Evolutionary conservation across 2,888 invertebrate genomes (phyloP).

Genomic region (Ichneumoninae sp.): DNA sequence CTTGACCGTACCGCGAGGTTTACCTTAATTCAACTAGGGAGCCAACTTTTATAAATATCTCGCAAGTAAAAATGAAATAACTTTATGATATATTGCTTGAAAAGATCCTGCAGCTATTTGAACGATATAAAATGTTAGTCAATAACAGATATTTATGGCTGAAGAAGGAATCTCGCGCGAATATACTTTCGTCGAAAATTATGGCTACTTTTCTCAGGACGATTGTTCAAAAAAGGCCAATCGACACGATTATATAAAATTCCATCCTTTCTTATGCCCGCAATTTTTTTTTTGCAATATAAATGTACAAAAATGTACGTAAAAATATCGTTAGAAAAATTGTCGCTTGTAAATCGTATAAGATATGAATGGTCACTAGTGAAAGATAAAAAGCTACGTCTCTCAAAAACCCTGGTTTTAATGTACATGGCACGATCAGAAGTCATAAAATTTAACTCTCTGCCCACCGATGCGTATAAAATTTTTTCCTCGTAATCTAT

Average conservation of each 20-base stretch:
- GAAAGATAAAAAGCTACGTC: constrained; percentile 34
- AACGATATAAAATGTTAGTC: constrained; percentile 23
- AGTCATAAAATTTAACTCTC: constrained; percentile 42
- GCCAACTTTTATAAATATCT: constrained; percentile 22
- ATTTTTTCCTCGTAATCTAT: constrained; percentile 23
- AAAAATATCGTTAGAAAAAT: constrained; percentile 47
- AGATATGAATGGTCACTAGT: constrained; percentile 11
- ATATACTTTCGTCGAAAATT: constrained; percentile 6
- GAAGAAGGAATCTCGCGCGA: constrained; percentile 13
- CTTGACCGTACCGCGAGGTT: neutral
- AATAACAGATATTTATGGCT: constrained; percentile 33
- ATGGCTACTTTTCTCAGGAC: constrained; percentile 32
- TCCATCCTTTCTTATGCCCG: neutral
- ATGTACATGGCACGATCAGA: constrained; percentile 57
- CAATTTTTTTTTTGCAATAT: constrained; percentile 8
- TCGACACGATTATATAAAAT: constrained; percentile 9
- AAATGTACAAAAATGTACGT: constrained; percentile 46
- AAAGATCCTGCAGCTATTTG: constrained; percentile 22
- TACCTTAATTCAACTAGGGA: constrained; percentile 1
- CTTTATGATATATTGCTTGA: constrained; percentile 29
- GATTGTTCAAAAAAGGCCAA: constrained; percentile 9
- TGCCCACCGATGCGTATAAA: constrained; percentile 46
- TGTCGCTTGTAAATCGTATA: constrained; percentile 38
- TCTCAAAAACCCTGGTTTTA: constrained; percentile 30
- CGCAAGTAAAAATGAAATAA: constrained; percentile 34